These are phyloP conservation scores for Pedionomus torquatus DNA, from an alignment of 2,113 vertebrate genomes.

Conservation along the genomic window DNA sequence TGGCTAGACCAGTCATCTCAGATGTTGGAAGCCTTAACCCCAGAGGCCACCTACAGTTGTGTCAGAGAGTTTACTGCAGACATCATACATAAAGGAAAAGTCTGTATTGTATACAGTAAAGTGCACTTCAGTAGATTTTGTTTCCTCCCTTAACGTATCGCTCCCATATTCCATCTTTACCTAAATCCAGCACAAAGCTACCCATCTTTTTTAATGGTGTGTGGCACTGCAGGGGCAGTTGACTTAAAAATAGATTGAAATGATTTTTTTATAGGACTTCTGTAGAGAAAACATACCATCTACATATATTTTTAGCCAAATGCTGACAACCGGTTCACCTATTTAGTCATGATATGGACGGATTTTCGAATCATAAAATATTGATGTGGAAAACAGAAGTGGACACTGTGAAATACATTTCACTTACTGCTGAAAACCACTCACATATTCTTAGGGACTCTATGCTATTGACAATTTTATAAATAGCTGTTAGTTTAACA, in stretches of 20 bases:
- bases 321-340: neutral
- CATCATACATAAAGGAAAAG: rapidly evolving
- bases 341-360: neutral
- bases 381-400: neutral
- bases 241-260: neutral
- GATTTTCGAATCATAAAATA: conserved; percentile 37
- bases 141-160: neutral
- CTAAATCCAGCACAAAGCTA: neutral
- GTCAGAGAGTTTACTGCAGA: neutral
- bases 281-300: neutral
- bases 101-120: neutral
- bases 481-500: conserved; percentile 24
- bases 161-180: neutral
- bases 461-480: neutral
- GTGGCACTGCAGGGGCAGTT: neutral
- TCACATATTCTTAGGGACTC: neutral
- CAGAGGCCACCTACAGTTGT: neutral
- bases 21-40: neutral
- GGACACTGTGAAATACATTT: neutral
- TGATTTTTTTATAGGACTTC: neutral
- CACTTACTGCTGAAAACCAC: neutral
- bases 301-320: conserved; percentile 18
- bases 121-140: neutral
- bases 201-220: neutral
- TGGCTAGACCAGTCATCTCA: neutral